Evolutionary conservation across 2,888 invertebrate genomes (phyloP).

Genomic region (Agriopis aurantiaria): DNA sequence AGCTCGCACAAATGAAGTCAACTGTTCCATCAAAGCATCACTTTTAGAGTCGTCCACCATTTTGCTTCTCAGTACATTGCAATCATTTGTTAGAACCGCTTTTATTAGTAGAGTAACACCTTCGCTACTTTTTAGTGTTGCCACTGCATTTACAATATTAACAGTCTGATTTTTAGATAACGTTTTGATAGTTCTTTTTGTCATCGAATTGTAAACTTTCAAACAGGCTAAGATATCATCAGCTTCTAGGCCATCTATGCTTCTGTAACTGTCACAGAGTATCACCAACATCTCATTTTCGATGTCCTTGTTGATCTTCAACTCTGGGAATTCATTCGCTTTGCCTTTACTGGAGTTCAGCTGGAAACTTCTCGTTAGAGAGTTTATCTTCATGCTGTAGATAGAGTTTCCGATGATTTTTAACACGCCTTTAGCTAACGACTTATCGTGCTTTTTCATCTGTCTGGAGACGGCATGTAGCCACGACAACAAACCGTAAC

Average conservation of each 20-base stretch:
- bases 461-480: slow-evolving; percentile 74
- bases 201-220: slow-evolving; percentile 62
- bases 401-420: slow-evolving; percentile 64
- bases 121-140: slow-evolving; percentile 54
- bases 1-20: slow-evolving; percentile 58
- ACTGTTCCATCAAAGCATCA: slow-evolving; percentile 20
- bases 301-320: slow-evolving; percentile 72
- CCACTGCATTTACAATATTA: slow-evolving; percentile 61
- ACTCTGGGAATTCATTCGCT: slow-evolving; percentile 56
- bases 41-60: slow-evolving; percentile 2
- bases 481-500: slow-evolving; percentile 91
- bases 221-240: slow-evolving; percentile 64
- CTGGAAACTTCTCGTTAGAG: slow-evolving; percentile 56
- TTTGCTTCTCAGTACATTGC: slow-evolving; percentile 46
- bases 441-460: slow-evolving; percentile 61
- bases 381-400: slow-evolving; percentile 64
- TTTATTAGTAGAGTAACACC: slow-evolving; percentile 61
- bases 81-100: slow-evolving; percentile 61
- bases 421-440: slow-evolving; percentile 59
- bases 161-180: slow-evolving; percentile 69
- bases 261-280: slow-evolving; percentile 62
- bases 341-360: slow-evolving; percentile 52
- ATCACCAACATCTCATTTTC: slow-evolving; percentile 71
- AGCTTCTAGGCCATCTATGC: slow-evolving; percentile 59
- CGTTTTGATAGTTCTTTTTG: slow-evolving; percentile 69